A percentile compares a stretch with the other conserved stretches of the same genome.
phyloP scores from a whole-genome alignment of 2,888 invertebrate genomes.

The Tortricodes alternella region DNA sequence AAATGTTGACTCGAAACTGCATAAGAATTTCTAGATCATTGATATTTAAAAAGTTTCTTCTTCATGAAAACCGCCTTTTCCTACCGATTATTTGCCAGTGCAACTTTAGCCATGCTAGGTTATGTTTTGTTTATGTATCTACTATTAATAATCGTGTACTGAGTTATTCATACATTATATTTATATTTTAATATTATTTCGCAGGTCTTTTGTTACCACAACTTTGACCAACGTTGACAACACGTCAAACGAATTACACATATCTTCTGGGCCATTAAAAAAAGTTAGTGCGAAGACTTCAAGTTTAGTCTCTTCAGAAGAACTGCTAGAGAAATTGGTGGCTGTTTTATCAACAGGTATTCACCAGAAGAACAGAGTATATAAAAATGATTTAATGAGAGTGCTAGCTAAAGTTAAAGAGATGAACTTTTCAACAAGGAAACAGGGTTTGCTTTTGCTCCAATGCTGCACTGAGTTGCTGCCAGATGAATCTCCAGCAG shows the following conservation, averaged over 20 bases:
- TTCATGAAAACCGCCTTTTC: slow-evolving; percentile 36
- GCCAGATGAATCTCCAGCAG: slow-evolving; percentile 70
- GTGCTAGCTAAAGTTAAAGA: slow-evolving; percentile 64
- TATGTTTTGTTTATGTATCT: slow-evolving; percentile 20
- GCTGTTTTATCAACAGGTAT: slow-evolving; percentile 66
- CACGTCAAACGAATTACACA: neutral
- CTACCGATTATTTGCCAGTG: slow-evolving; percentile 34
- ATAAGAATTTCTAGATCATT: slow-evolving; percentile 52
- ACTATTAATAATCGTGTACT: neutral
- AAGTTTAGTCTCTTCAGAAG: slow-evolving; percentile 41
- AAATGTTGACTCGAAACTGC: slow-evolving; percentile 61
- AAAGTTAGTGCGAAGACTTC: slow-evolving; percentile 7
- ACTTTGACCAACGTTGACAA: neutral
- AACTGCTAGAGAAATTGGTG: slow-evolving; percentile 66
- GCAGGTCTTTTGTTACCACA: slow-evolving; percentile 6
- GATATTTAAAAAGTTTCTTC: slow-evolving; percentile 38
- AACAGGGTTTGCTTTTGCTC: slow-evolving; percentile 76
- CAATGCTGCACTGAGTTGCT: slow-evolving; percentile 81
- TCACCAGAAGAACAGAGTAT: slow-evolving; percentile 70
- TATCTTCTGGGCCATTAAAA: neutral
- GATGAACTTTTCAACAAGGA: slow-evolving; percentile 64
- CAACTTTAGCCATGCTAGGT: slow-evolving; percentile 28
- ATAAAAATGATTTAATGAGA: slow-evolving; percentile 69
- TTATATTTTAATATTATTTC: neutral
- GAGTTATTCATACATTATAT: neutral